phyloP scores from a whole-genome alignment of 92 coral and sea anemone genomes.

The Heteractis magnifica region DNA sequence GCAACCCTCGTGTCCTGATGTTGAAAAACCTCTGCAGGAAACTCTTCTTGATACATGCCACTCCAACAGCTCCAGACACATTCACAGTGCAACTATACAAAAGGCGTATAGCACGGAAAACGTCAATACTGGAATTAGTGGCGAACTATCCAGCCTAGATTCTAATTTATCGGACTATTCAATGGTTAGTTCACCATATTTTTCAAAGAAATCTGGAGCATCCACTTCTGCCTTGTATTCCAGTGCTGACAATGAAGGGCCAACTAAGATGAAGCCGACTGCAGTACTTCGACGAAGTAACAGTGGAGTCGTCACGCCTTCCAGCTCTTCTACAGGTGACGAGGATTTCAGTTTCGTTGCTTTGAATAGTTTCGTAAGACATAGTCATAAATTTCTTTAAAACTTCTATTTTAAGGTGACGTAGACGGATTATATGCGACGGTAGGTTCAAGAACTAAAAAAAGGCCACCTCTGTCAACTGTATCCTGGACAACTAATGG shows the following conservation, averaged over 20 bases:
- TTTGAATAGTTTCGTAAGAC: not conserved
- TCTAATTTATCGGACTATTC: constrained; percentile 8
- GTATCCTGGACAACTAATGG: constrained; percentile 19
- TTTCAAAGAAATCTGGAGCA: not conserved
- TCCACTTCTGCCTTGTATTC: not conserved
- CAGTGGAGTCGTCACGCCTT: constrained; percentile 21
- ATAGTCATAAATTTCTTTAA: not conserved
- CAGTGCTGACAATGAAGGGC: constrained; percentile 16
- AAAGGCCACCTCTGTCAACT: constrained; percentile 14
- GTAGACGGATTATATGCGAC: constrained; percentile 58
- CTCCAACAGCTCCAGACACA: not conserved
- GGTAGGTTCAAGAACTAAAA: constrained; percentile 41
- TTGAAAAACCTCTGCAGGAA: not conserved
- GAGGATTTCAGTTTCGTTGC: not conserved
- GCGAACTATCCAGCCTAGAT: not conserved
- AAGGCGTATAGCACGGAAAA: constrained; percentile 17
- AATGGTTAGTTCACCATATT: not conserved
- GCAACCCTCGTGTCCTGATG: not conserved
- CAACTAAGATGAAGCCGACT: constrained; percentile 9
- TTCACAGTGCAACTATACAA: not conserved
- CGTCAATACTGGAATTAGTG: not conserved
- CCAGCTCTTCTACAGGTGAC: not conserved
- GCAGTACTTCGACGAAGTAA: constrained; percentile 27
- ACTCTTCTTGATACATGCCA: not conserved
- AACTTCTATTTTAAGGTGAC: constrained; percentile 3